phyloP scores from a whole-genome alignment of 2,113 vertebrate genomes.

The Hippocampus zosterae region DNA sequence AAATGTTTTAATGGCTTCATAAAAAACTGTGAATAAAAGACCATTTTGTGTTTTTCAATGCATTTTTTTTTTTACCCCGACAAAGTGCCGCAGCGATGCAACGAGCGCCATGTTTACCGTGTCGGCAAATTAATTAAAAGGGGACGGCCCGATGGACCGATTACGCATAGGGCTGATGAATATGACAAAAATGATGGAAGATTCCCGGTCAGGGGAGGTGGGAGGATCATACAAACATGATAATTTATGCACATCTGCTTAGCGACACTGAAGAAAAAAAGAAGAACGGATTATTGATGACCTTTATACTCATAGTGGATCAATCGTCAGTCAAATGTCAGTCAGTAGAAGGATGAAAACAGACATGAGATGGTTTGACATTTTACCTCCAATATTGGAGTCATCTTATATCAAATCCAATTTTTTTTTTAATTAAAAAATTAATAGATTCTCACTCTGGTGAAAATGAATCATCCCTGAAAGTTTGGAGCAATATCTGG shows the following conservation, averaged over 20 bases:
- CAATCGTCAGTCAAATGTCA: constrained; percentile 3
- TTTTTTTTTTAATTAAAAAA: background rate
- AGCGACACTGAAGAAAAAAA: background rate
- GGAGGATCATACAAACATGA: background rate
- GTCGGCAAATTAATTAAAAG: constrained; percentile 1
- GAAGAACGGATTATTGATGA: background rate
- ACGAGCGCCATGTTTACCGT: background rate
- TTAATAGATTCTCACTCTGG: background rate
- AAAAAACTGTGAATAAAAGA: constrained; percentile 18
- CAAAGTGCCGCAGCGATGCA: background rate
- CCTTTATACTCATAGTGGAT: background rate
- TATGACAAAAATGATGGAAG: constrained; percentile 8
- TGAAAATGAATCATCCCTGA: background rate
- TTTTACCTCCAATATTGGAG: background rate
- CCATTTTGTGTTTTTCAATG: constrained; percentile 21
- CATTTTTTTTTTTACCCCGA: constrained; percentile 20
- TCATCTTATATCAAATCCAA: background rate
- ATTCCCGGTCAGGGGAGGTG: background rate
- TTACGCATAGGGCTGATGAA: background rate
- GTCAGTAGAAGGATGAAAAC: background rate
- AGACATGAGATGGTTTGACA: background rate
- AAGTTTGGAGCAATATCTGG: background rate
- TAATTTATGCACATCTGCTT: background rate
- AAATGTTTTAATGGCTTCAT: constrained; percentile 24
- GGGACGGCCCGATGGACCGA: background rate